Conservation (phyloP, 2,113 vertebrate species). For the Mirza zaza region DNA sequence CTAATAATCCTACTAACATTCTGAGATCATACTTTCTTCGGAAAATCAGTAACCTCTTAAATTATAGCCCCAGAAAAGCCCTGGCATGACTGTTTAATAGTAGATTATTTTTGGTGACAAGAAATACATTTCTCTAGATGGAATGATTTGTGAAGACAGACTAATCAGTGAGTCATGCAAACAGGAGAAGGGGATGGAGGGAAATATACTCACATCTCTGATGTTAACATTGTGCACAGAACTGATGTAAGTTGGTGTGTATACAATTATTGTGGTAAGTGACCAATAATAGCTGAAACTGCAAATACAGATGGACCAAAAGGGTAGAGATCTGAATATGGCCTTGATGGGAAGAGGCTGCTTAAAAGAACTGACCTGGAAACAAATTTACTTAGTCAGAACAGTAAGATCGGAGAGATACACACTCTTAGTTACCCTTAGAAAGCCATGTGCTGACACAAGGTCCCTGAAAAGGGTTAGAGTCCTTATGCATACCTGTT, state of each 20-base stretch:
- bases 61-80: neutral
- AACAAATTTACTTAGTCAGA: neutral
- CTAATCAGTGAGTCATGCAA: neutral
- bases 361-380: conserved; percentile 84
- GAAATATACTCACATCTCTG: conserved; percentile 81
- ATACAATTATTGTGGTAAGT: conserved; percentile 82
- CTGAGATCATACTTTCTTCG: neutral
- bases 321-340: conserved; percentile 85
- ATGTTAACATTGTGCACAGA: conserved; percentile 86
- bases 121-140: neutral
- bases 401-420: neutral
- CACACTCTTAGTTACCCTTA: rapidly evolving
- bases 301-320: conserved; percentile 88
- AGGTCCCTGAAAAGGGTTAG: neutral
- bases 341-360: conserved; percentile 83
- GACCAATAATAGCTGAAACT: conserved; percentile 88
- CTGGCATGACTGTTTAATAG: neutral
- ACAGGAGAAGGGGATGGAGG: neutral
- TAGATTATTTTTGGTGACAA: neutral
- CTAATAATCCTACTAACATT: neutral
- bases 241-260: conserved; percentile 88
- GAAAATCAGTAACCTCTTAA: neutral
- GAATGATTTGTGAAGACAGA: neutral
- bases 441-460: neutral
- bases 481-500: conserved; percentile 80